Evolutionary conservation across 2,797 vertebrate species (phyloP).

Genomic region (Nyctalus aviator): DNA sequence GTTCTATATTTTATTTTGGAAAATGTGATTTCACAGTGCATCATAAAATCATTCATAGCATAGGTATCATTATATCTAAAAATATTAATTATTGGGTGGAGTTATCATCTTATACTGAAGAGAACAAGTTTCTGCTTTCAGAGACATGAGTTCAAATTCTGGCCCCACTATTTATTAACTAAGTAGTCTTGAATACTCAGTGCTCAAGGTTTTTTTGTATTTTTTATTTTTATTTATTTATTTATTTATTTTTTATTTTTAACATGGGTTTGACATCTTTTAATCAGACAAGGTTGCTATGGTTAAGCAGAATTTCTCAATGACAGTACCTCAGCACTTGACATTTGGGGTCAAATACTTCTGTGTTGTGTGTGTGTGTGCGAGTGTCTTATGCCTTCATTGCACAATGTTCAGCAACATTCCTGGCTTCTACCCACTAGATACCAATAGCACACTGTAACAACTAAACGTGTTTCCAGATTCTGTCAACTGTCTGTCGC

Average conservation of each 20-base stretch:
- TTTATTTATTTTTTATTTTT: constrained; percentile 43
- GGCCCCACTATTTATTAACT: neutral
- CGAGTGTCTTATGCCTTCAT: neutral
- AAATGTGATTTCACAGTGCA: neutral
- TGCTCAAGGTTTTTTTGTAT: neutral
- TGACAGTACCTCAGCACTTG: neutral
- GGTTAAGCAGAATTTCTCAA: neutral
- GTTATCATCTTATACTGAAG: neutral
- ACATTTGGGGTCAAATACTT: neutral
- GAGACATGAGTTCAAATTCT: neutral
- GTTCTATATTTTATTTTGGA: neutral
- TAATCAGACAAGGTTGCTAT: neutral
- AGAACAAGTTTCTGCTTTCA: neutral
- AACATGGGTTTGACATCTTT: neutral
- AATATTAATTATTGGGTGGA: neutral
- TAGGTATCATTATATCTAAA: neutral
- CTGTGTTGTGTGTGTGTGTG: neutral
- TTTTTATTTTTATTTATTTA: constrained; percentile 47
- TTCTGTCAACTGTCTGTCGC: neutral
- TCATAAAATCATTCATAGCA: neutral
- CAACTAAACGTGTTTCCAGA: neutral
- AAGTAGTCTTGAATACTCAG: neutral
- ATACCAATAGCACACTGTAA: neutral
- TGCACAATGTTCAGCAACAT: neutral
- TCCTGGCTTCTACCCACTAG: neutral